Conservation (phyloP, 1,140 invertebrate species). For the Bombus polaris region DNA sequence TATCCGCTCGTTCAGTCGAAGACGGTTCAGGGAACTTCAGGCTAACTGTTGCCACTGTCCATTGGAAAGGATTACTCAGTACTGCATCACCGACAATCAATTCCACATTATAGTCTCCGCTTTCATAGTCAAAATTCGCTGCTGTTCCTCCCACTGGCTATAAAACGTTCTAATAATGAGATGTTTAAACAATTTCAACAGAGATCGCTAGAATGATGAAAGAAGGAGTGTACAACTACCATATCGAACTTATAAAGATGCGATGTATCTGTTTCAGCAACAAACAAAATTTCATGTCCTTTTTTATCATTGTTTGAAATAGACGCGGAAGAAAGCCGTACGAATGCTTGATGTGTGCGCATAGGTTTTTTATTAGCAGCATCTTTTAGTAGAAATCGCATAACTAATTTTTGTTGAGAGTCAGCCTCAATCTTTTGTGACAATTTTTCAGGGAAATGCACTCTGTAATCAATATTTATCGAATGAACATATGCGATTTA, state of each 20-base stretch:
- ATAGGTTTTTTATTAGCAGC: slow-evolving; percentile 87
- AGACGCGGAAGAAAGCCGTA: slow-evolving; percentile 86
- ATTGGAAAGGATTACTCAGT: slow-evolving; percentile 94
- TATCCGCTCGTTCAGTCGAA: slow-evolving; percentile 74
- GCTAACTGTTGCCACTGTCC: slow-evolving; percentile 90
- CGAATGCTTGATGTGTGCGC: slow-evolving; percentile 95
- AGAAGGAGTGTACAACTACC: slow-evolving; percentile 82
- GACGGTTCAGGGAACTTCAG: slow-evolving; percentile 87
- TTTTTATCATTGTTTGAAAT: slow-evolving; percentile 82
- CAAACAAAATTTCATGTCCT: slow-evolving; percentile 94
- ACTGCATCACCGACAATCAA: slow-evolving; percentile 95
- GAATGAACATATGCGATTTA: not conserved
- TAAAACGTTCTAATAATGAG: slow-evolving; percentile 61
- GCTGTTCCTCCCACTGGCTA: slow-evolving; percentile 91
- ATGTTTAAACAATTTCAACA: not conserved
- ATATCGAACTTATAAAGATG: slow-evolving; percentile 96
- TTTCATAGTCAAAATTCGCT: slow-evolving; percentile 91
- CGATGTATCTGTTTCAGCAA: slow-evolving; percentile 93
- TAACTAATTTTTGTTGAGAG: slow-evolving; percentile 93
- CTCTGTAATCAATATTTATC: slow-evolving; percentile 79
- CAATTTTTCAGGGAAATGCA: slow-evolving; percentile 89
- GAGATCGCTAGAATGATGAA: not conserved
- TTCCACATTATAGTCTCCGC: slow-evolving; percentile 92
- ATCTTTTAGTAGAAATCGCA: slow-evolving; percentile 92
- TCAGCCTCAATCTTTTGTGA: slow-evolving; percentile 89